These are phyloP conservation scores for Mantis religiosa DNA, from an alignment of 2,888 invertebrate genomes.

Conservation along the genomic window DNA sequence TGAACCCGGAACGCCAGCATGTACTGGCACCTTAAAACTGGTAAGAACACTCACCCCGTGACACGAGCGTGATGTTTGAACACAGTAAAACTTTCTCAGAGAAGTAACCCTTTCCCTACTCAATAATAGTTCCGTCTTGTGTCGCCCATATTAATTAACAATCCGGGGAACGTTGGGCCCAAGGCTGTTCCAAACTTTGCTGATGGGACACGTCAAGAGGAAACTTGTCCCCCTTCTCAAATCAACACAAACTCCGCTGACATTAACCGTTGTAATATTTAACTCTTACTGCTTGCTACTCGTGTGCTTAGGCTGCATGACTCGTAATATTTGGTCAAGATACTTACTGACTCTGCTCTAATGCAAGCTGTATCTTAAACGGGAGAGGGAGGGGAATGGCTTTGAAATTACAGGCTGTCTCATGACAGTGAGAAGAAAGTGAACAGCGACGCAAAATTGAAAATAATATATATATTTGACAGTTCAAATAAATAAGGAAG, in stretches of 20 bases:
- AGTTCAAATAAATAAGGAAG: too few relatives aligned
- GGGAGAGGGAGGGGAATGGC: too few relatives aligned
- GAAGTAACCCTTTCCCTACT: not conserved
- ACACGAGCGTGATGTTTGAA: not conserved
- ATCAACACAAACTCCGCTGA: not conserved
- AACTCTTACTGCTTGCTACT: not conserved
- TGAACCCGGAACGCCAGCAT: too few relatives aligned
- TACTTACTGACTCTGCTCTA: not conserved
- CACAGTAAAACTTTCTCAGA: not conserved
- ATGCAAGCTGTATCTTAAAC: too few relatives aligned
- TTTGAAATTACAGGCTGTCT: too few relatives aligned
- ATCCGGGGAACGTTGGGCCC: not conserved
- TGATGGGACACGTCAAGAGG: not conserved
- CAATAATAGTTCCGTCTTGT: not conserved
- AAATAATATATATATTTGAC: too few relatives aligned
- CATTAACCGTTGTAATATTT: constrained; percentile 6
- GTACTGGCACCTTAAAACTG: too few relatives aligned
- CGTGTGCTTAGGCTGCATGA: not conserved
- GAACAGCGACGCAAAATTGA: too few relatives aligned
- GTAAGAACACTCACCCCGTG: not conserved
- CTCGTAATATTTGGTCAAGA: not conserved
- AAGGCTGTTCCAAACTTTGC: not conserved
- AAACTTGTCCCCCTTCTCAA: not conserved
- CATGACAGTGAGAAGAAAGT: too few relatives aligned
- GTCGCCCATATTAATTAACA: not conserved